Conservation (phyloP, 2,797 vertebrate species). For the Platyrinchus mystaceus region DNA sequence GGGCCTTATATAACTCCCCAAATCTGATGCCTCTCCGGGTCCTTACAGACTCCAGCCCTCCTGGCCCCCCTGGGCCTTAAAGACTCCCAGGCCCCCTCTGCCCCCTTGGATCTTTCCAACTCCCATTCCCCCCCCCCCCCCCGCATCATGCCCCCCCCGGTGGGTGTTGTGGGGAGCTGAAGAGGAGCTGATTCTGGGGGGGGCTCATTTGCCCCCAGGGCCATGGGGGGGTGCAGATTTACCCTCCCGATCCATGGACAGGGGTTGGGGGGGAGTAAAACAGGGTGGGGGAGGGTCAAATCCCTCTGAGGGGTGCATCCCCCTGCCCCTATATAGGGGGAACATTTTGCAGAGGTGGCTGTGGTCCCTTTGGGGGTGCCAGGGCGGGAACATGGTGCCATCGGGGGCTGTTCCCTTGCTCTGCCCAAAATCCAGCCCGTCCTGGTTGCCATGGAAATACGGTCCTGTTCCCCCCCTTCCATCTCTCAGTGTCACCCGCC, state of each 20-base stretch:
- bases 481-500: neutral
- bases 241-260: neutral
- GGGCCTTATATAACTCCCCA: conserved; percentile 2
- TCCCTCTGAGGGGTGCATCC: neutral
- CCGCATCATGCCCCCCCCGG: neutral
- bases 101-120: neutral
- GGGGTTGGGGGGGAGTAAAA: neutral
- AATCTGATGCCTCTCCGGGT: neutral
- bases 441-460: neutral
- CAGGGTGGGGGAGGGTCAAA: too few species aligned
- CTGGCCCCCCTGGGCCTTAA: neutral
- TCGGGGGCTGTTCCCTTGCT: neutral
- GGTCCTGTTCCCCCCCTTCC: neutral
- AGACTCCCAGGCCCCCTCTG: too few species aligned
- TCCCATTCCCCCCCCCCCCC: neutral
- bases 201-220: neutral
- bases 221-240: neutral
- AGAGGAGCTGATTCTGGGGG: neutral
- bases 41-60: neutral
- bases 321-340: neutral
- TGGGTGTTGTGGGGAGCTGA: neutral
- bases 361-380: neutral
- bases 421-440: neutral
- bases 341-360: neutral
- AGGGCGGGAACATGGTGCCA: neutral